Conservation (phyloP, 2,888 invertebrate genomes). For the Isoperla grammatica region DNA sequence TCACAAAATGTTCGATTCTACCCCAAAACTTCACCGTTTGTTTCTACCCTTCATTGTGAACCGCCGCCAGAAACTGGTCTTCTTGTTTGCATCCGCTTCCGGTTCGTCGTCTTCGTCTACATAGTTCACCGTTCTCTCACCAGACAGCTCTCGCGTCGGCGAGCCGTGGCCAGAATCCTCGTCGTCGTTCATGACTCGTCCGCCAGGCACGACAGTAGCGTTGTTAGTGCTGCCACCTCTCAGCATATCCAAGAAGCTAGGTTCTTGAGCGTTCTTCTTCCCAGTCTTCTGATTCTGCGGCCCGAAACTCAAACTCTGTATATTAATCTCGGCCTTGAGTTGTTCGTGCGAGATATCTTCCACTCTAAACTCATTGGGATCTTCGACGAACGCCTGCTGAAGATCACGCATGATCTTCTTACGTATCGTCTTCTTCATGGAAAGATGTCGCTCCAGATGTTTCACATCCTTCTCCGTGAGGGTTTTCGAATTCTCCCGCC, state of each 20-base stretch:
- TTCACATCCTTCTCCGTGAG: slow-evolving; percentile 55
- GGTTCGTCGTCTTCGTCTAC: slow-evolving; percentile 22
- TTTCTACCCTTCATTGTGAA: slow-evolving; percentile 64
- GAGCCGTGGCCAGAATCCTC: slow-evolving; percentile 44
- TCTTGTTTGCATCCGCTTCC: slow-evolving; percentile 29
- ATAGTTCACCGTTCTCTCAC: slow-evolving; percentile 22
- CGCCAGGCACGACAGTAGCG: slow-evolving; percentile 29
- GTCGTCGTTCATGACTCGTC: slow-evolving; percentile 38
- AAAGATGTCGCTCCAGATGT: slow-evolving; percentile 72
- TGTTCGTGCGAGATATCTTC: slow-evolving; percentile 64
- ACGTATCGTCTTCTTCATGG: slow-evolving; percentile 81
- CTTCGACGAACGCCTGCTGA: slow-evolving; percentile 65
- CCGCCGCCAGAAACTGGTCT: slow-evolving; percentile 48
- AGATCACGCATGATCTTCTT: slow-evolving; percentile 81
- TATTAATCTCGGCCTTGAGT: slow-evolving; percentile 58
- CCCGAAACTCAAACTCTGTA: slow-evolving; percentile 60
- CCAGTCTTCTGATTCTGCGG: slow-evolving; percentile 46
- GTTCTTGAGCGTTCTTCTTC: slow-evolving; percentile 48
- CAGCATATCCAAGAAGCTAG: slow-evolving; percentile 62
- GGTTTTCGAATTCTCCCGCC: slow-evolving; percentile 64
- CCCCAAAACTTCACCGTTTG: slow-evolving; percentile 53
- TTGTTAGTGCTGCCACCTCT: slow-evolving; percentile 49
- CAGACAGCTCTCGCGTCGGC: slow-evolving; percentile 38
- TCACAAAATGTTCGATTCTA: slow-evolving; percentile 26
- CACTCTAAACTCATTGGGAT: slow-evolving; percentile 65